Conservation (phyloP, 2,888 invertebrate genomes). For the Acleris emargana region DNA sequence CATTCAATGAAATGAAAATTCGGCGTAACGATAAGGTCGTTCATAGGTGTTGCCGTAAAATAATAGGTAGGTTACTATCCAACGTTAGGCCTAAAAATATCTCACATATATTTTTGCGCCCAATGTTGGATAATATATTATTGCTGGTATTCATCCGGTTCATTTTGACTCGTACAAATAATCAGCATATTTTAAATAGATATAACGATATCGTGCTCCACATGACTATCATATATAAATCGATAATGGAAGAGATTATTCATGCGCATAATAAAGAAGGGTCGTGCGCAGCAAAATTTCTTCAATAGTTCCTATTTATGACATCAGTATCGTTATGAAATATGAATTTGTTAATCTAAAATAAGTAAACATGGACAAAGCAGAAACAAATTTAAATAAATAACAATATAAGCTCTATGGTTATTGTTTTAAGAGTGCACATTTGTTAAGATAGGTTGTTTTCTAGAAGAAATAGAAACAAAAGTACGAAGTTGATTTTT, state of each 20-base stretch:
- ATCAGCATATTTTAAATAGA: background rate
- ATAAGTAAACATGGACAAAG: conserved; percentile 18
- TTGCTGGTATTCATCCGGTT: too few species aligned
- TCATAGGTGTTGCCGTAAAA: too few species aligned
- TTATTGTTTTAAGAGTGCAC: background rate
- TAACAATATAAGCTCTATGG: background rate
- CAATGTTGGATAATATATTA: too few species aligned
- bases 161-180: conserved; percentile 46
- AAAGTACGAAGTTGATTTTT: background rate
- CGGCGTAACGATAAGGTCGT: too few species aligned
- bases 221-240: conserved; percentile 75
- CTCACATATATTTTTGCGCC: too few species aligned
- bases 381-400: background rate
- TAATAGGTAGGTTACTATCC: too few species aligned
- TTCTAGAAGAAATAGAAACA: background rate
- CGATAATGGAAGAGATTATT: conserved; percentile 79
- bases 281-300: conserved; percentile 74
- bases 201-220: conserved; percentile 63
- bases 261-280: conserved; percentile 79
- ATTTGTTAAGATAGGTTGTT: too few species aligned
- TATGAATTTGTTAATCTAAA: conserved; percentile 38
- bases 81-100: too few species aligned
- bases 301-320: conserved; percentile 57
- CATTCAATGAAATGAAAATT: background rate
- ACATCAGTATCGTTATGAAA: conserved; percentile 48